Evolutionary conservation across 1,140 invertebrate species (phyloP), one percentile per base, ranked within the genome.

Genomic region (Papilio aristodemus): DNA sequence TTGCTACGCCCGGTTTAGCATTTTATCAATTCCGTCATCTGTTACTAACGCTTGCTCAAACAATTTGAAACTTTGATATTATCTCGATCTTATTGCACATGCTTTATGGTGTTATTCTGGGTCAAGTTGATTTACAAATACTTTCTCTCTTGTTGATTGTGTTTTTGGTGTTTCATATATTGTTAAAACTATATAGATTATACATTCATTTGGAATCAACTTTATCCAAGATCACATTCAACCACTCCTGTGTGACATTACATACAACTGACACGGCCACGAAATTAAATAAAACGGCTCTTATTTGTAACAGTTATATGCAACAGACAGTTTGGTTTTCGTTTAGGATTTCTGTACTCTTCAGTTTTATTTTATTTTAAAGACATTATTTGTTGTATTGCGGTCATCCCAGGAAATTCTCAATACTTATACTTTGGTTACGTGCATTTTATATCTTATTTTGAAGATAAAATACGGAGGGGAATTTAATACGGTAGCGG

Each of bases 91-190:
- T 63, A 63, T 63, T 39, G 60, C 60, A 63, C 17, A 39, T 38
- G 59, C 32, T 62, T 60, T 38, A 62, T 62, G 54, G 54, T 57
- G 17, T 19, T 41, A 25, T 63, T 63, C 60, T 63, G 19, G 60
- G 60, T 63, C 60, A 63, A 22, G 14, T 63, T 63, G 60, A 63
- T 63, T 63, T 63, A 63, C 32, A 60, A 36, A 60, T 62, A 62
- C 59, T 62, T 39, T 62, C 59, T 50, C 43, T 10, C 6, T 50
- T 50, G 13, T 19, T 50, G 14, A n/a, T 19, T 50, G 14, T 5
- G 41, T 46, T 50, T 32, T 32, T 6, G 14, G 14, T 17, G 41
- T 43, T 43, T 43, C 5, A 1, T 11, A 13, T 0, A 0, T 39
- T 39, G 10, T 39, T 13, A 1, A 4, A 50, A 22, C 19, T 50